Conservation (phyloP, 2,113 vertebrate genomes). For the Progne subis region DNA sequence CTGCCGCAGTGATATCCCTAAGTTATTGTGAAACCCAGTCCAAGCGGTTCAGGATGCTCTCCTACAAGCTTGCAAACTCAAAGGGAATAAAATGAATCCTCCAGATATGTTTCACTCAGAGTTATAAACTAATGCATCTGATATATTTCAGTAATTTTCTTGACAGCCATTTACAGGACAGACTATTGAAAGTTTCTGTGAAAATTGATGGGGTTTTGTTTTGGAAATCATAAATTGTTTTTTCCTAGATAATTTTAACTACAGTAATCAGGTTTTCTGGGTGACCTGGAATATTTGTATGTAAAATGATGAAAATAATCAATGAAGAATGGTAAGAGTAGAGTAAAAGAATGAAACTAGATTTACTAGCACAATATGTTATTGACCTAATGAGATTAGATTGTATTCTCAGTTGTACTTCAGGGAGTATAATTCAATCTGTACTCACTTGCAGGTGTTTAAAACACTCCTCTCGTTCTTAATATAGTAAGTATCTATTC, state of each 20-base stretch:
- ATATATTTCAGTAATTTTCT: background rate
- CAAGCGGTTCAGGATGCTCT: background rate
- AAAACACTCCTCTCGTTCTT: background rate
- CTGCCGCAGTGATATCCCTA: background rate
- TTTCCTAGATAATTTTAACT: slow-evolving; percentile 62
- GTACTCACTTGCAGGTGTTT: slow-evolving; percentile 7
- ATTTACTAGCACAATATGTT: slow-evolving; percentile 46
- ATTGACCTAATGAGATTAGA: slow-evolving; percentile 65
- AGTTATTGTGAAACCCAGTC: background rate
- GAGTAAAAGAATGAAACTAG: slow-evolving; percentile 59
- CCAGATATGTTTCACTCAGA: background rate
- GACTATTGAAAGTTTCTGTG: background rate
- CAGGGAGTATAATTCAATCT: slow-evolving; percentile 61
- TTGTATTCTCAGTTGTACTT: slow-evolving; percentile 47
- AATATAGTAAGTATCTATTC: background rate
- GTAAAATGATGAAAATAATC: slow-evolving; percentile 66
- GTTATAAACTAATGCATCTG: background rate
- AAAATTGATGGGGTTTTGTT: background rate
- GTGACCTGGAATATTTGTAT: slow-evolving; percentile 51
- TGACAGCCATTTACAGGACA: background rate
- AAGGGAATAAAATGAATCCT: background rate
- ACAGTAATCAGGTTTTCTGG: slow-evolving; percentile 53
- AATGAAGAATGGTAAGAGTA: slow-evolving; percentile 40
- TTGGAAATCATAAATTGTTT: background rate
- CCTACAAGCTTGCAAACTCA: background rate